A percentile compares a stretch with the other conserved stretches of the same genome.
These are phyloP conservation scores for Megaceryle alcyon DNA, from an alignment of 2,797 vertebrate species.

Conservation along the genomic window DNA sequence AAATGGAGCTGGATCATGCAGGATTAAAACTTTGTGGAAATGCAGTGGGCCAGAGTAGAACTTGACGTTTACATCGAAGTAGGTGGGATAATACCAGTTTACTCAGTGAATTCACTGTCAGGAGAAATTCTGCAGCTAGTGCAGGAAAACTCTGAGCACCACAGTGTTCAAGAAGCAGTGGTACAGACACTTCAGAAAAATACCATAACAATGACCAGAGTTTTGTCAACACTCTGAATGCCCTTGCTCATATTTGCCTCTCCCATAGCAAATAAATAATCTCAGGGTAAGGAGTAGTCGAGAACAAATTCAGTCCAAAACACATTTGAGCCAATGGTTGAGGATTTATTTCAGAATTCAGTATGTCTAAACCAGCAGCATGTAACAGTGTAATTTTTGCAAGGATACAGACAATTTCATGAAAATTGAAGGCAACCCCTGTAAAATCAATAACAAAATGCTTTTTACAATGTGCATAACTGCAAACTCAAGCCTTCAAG, in stretches of 20 bases:
- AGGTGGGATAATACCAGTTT: neutral
- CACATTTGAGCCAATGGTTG: neutral
- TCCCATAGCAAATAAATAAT: neutral
- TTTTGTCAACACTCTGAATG: neutral
- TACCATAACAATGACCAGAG: fast-evolving
- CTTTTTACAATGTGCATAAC: neutral
- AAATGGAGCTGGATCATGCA: neutral
- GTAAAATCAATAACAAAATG: neutral
- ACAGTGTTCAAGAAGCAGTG: neutral
- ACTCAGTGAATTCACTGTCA: neutral
- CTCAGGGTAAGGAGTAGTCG: neutral
- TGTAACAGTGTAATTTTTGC: neutral
- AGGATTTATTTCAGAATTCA: neutral
- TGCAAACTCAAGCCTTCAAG: neutral
- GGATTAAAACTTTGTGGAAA: neutral
- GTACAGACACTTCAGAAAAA: fast-evolving
- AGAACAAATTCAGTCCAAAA: neutral
- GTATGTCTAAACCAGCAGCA: neutral
- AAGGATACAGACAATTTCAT: neutral
- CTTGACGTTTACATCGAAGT: neutral
- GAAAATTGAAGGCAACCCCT: neutral
- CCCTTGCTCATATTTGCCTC: neutral
- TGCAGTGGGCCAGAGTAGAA: neutral
- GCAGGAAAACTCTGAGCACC: neutral
- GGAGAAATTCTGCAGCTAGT: neutral